Evolutionary conservation across 2,113 vertebrate species (phyloP).

Genomic region (Coturnix japonica): DNA sequence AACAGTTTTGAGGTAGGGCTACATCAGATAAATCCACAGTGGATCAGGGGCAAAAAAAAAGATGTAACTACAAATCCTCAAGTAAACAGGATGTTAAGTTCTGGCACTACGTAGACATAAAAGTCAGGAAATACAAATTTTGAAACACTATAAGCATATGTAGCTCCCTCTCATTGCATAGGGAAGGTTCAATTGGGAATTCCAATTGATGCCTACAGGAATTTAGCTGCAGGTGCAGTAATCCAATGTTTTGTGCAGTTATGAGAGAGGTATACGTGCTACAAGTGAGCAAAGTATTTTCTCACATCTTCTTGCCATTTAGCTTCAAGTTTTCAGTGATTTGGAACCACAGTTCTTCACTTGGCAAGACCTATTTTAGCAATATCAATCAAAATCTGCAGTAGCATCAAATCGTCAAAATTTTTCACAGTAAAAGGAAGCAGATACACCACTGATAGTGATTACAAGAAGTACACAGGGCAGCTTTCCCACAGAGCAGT

Average conservation of each 20-base stretch:
- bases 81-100: neutral
- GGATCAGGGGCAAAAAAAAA: neutral
- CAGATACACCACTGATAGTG: rapidly evolving
- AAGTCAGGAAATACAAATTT: neutral
- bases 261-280: neutral
- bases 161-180: neutral
- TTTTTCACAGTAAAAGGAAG: neutral
- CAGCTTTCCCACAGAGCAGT: neutral
- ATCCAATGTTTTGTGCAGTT: neutral
- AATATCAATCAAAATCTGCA: neutral
- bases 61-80: neutral
- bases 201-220: neutral
- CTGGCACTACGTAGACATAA: neutral
- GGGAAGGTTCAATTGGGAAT: neutral
- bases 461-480: neutral
- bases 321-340: neutral
- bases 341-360: neutral
- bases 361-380: neutral
- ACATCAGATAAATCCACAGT: neutral
- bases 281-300: neutral
- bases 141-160: neutral
- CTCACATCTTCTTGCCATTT: neutral
- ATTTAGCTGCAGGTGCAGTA: neutral
- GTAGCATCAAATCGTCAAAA: neutral
- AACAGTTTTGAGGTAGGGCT: neutral